phyloP scores from a whole-genome alignment of 2,797 vertebrate species.

The Cichlasoma orientale region DNA sequence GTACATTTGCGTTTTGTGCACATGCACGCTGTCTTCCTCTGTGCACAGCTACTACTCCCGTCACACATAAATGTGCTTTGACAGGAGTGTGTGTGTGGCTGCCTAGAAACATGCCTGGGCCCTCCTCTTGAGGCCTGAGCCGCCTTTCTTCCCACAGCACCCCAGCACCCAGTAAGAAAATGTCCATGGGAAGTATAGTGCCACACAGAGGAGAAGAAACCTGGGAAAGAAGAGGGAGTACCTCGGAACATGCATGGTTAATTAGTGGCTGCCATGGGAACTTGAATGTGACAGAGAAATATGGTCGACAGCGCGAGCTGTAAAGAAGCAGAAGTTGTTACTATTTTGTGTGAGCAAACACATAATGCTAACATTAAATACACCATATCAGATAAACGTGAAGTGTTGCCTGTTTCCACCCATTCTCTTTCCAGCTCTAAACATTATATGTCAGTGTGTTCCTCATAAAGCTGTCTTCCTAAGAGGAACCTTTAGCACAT shows the following conservation, averaged over 20 bases:
- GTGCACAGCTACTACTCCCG: slow-evolving; percentile 20
- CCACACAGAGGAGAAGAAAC: slow-evolving; percentile 3
- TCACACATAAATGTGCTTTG: slow-evolving; percentile 61
- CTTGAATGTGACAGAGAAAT: slow-evolving; percentile 21
- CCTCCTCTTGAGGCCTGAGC: slow-evolving; percentile 5
- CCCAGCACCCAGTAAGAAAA: slow-evolving; percentile 9
- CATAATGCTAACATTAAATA: slow-evolving; percentile 14
- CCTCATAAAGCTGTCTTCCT: slow-evolving; percentile 68
- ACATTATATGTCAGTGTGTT: slow-evolving; percentile 25
- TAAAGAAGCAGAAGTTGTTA: slow-evolving; percentile 67
- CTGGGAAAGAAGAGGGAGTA: slow-evolving; percentile 25
- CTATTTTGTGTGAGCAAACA: slow-evolving; percentile 52
- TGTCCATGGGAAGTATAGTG: slow-evolving; percentile 38
- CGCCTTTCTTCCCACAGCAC: slow-evolving; percentile 47
- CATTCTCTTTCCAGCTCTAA: slow-evolving; percentile 15
- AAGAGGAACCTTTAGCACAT: slow-evolving; percentile 47
- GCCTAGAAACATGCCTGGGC: slow-evolving; percentile 8
- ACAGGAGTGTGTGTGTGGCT: slow-evolving; percentile 55
- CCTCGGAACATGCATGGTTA: slow-evolving; percentile 1
- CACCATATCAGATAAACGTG: slow-evolving; percentile 40
- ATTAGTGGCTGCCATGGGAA: slow-evolving; percentile 50
- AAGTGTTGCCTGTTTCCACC: slow-evolving; percentile 71
- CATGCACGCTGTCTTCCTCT: slow-evolving; percentile 9
- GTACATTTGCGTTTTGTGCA: slow-evolving; percentile 28
- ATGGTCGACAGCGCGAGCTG: not conserved